Evolutionary conservation across 1,140 invertebrate species (phyloP), one percentile per base, ranked within the genome.

Genomic region (Drosophila hydei): DNA sequence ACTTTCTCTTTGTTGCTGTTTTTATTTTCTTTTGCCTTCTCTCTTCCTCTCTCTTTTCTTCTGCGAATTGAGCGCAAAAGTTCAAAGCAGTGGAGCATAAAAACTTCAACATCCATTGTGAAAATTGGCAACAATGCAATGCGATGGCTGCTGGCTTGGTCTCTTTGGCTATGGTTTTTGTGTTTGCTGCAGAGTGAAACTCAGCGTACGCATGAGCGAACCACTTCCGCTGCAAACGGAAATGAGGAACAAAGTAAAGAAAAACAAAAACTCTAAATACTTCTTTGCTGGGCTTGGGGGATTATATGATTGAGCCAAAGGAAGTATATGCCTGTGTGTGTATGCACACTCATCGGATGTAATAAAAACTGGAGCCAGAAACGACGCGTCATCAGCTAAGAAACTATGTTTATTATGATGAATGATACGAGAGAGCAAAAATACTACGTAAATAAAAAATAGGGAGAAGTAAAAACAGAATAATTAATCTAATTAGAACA

Each of bases 71-170:
- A 73, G 79, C 83, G 78, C 83, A 83, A 88, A 83, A 87, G 83
- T 87, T 88, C 78, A 87, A 87, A 88, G 81, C 77, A 85, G 77
- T 85, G 81, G 75, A 87, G 81, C 81, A 85, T 81, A 88, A 77
- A 75, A 85, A 61, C 67, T 72, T 55, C 43, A 78, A 58, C 60
- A 52, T 60, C 61, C 69, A 47, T 45, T 30, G 55, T 79, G 79
- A 75, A 85, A 76, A 70, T 50, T 70, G 80, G 79, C 79, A 84
- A 83, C 79, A 68, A 27, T 51, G 55, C 68, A 60, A 42, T 42
- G n/a, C n/a, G 23, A 16, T 23, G 47, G 47, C 23, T 16, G 48
- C 42, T 63, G 18, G 38, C 45, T 33, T 63, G 18, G 38, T 25
- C 48, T 47, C 19, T 21, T 51, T 71, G 55, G 52, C 19, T 16